These are phyloP conservation scores for Tupaia tana DNA, from an alignment of 2,113 vertebrate genomes.

Conservation along the genomic window DNA sequence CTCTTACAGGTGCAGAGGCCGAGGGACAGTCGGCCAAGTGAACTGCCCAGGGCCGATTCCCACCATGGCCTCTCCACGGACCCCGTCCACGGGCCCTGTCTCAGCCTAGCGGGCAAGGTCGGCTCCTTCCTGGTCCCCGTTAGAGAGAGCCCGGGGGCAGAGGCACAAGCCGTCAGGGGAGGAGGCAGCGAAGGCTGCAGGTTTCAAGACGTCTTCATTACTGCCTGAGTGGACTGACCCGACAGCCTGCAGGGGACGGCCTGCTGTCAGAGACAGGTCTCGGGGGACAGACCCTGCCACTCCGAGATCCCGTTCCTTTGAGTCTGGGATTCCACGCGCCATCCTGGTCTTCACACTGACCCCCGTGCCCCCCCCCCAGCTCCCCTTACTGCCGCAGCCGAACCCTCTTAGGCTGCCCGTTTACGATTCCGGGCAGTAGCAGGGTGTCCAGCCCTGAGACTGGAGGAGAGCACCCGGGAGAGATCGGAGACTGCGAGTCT, in stretches of 20 bases:
- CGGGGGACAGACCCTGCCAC: too few species aligned
- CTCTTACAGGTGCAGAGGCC: background rate
- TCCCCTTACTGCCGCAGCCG: too few species aligned
- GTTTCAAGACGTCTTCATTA: background rate
- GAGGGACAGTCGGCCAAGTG: background rate
- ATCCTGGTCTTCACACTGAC: background rate
- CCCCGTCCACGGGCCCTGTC: too few species aligned
- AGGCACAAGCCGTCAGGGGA: fast-evolving
- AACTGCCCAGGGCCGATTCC: fast-evolving
- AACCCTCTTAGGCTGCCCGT: too few species aligned
- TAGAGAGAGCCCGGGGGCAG: too few species aligned
- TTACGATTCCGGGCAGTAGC: background rate
- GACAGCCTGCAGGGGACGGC: too few species aligned
- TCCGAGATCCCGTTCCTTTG: background rate
- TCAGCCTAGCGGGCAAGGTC: too few species aligned
- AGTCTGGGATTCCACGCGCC: background rate
- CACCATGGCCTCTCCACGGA: background rate
- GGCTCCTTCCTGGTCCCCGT: background rate
- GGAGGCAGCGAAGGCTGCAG: background rate
- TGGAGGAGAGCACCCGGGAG: too few species aligned
- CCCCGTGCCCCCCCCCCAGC: too few species aligned
- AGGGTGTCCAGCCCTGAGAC: too few species aligned
- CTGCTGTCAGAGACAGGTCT: too few species aligned
- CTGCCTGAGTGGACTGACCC: background rate
- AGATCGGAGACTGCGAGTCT: too few species aligned